Evolutionary conservation across 2,797 vertebrate species (phyloP).

Genomic region (Varecia variegata): DNA sequence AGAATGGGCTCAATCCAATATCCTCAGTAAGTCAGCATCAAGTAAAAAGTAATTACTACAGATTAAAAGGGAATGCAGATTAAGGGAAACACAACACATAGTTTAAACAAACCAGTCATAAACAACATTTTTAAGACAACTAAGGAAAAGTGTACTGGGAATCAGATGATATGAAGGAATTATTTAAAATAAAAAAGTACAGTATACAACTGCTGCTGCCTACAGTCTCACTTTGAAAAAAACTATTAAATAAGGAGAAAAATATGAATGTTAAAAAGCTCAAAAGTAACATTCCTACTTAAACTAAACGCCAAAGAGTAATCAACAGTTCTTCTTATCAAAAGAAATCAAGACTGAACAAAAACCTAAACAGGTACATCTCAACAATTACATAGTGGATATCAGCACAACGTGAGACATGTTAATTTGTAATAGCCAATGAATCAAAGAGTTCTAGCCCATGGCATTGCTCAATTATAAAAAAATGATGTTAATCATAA

Average conservation of each 20-base stretch:
- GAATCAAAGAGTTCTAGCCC: not conserved
- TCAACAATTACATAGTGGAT: not conserved
- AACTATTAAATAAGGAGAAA: not conserved
- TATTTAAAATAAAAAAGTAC: not conserved
- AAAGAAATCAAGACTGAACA: conserved; percentile 31
- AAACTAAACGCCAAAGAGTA: not conserved
- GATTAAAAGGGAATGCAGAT: not conserved
- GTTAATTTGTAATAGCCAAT: not conserved
- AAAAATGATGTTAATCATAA: conserved; percentile 4
- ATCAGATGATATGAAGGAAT: not conserved
- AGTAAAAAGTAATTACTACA: not conserved
- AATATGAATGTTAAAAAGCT: not conserved
- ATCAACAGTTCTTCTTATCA: not conserved
- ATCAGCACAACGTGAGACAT: not conserved
- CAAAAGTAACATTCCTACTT: conserved; percentile 6
- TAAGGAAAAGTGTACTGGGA: not conserved
- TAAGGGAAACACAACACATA: not conserved
- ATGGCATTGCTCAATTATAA: not conserved
- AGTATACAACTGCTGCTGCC: not conserved
- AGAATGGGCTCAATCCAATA: not conserved
- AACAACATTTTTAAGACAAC: not conserved
- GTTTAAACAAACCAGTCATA: not conserved
- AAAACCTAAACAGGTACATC: not conserved
- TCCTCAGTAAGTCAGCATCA: not conserved
- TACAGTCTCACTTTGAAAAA: not conserved